phyloP scores from a whole-genome alignment of 2,888 invertebrate species.

The Agriotes lineatus region DNA sequence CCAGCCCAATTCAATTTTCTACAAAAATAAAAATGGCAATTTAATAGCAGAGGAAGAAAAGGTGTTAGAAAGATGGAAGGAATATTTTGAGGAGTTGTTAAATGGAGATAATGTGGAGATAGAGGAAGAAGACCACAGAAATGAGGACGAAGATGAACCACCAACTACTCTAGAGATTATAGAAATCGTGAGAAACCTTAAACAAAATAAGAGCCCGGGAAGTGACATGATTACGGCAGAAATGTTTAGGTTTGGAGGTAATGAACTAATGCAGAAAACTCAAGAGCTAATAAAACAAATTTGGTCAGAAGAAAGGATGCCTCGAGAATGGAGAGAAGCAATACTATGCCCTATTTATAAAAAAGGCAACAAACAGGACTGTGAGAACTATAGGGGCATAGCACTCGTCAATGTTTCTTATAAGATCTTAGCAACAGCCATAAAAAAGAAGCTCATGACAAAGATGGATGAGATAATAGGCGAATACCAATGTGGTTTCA shows the following conservation, averaged over 20 bases:
- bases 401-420: not conserved
- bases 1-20: no score
- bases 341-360: no score
- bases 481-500: not conserved
- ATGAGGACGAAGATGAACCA: not conserved
- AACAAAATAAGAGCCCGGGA: no score
- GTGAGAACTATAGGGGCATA: not conserved
- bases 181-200: no score
- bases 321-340: not conserved
- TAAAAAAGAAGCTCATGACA: not conserved
- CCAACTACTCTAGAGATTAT: not conserved
- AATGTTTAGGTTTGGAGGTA: no score
- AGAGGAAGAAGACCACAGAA: not conserved
- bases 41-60: no score
- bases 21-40: not conserved
- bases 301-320: not conserved
- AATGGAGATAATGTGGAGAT: no score
- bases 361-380: not conserved
- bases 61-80: no score
- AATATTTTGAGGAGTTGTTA: not conserved
- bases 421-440: not conserved
- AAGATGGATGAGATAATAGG: not conserved
- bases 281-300: no score
- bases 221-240: no score
- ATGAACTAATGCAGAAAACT: no score